Evolutionary conservation across 2,888 invertebrate species (phyloP), one percentile per base, ranked within the genome.

Genomic region (Carcina quercana): DNA sequence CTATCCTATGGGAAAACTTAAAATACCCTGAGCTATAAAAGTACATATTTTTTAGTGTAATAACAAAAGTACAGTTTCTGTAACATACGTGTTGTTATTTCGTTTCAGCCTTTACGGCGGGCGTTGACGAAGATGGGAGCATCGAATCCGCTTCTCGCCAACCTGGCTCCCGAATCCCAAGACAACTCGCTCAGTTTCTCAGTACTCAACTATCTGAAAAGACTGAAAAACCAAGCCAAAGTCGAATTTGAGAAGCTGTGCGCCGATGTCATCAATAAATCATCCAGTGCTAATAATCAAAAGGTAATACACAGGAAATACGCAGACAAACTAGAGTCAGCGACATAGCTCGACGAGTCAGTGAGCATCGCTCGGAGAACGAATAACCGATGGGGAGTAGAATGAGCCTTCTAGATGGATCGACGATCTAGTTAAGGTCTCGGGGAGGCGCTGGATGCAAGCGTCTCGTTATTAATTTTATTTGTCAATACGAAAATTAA

Each of bases 101-200:
- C 5, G 33, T 69, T 87, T 71, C 86, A 96, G 89, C 96, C 97
- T 14, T 76, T 99, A 47, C 88, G 96, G 45, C 88, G 97, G 74
- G 97, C 97, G 0, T 74, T 99, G 34, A 89, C 92, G 5, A 89
- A 96, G 64, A 96, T 98, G 91, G 96, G 95, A 42, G 94, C 96
- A 1, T 93, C 94, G 1, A 88, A 91, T 21, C 91, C 91, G 29
- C 74, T 96, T 40, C 87, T 94, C 6, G 92, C 92, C 66, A 93
- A 92, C 44, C 85, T 97, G 45, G 89, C 98, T 37, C 96, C 97
- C 0, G 98, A 99, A 60, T 93, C 90, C 47, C 89, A 94, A 62
- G 97, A 98, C 65, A 97, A 94, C 69, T 94, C 94, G 42, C 86
- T 98, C 37, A 96, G 95, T 59, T 97, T 94, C 68, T 93, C 94